Evolutionary conservation across 2,113 vertebrate genomes (phyloP).

Genomic region (Cygnus buccinator): DNA sequence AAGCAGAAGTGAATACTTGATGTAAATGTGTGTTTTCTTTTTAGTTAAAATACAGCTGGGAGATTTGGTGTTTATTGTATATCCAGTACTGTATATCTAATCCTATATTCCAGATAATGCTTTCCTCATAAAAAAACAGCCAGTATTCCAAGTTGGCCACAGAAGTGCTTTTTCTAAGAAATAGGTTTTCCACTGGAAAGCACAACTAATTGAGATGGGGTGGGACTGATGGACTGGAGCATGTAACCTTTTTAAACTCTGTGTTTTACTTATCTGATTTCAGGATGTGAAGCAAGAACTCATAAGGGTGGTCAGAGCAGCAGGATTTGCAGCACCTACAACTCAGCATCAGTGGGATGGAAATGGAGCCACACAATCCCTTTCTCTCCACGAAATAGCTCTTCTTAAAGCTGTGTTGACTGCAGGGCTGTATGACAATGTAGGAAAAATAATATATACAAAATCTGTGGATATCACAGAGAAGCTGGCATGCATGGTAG

Average conservation of each 20-base stretch:
- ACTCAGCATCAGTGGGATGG: slow-evolving; percentile 17
- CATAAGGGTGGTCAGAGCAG: slow-evolving; percentile 89
- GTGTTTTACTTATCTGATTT: slow-evolving; percentile 1
- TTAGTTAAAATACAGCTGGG: not conserved
- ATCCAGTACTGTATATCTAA: not conserved
- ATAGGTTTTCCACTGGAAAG: not conserved
- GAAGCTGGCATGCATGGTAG: slow-evolving; percentile 85
- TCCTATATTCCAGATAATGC: not conserved
- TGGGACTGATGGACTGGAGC: not conserved
- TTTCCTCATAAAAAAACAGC: not conserved
- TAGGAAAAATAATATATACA: slow-evolving; percentile 86
- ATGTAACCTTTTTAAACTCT: not conserved
- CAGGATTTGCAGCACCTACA: slow-evolving; percentile 82
- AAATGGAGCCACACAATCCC: slow-evolving; percentile 31
- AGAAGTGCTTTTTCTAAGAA: not conserved
- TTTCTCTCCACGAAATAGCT: slow-evolving; percentile 82
- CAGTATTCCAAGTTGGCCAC: not conserved
- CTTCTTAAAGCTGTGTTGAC: slow-evolving; percentile 90
- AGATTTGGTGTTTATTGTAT: not conserved
- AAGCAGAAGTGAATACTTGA: not conserved
- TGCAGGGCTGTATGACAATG: slow-evolving; percentile 93
- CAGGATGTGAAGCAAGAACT: slow-evolving; percentile 94
- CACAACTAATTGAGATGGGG: not conserved
- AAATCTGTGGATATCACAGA: slow-evolving; percentile 91
- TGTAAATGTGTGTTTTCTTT: not conserved